Base-by-base conservation (phyloP, 30 jellyfish, hydroid and myxozoan genomes). In the Aurelia aurita complex sp. Pacific region DNA sequence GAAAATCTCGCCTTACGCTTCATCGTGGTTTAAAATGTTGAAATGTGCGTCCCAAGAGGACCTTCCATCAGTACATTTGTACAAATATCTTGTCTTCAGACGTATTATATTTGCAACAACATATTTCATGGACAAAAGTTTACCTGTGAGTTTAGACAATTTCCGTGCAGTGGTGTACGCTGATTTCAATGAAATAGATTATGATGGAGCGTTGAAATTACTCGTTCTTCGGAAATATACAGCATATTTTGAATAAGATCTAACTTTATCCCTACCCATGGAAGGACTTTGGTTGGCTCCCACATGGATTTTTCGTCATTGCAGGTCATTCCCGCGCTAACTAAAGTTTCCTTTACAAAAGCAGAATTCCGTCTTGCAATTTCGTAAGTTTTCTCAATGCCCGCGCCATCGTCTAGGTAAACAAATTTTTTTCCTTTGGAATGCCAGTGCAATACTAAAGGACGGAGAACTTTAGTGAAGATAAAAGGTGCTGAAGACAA, bases 131-230 rank as follows among this genome's bases (percentile, higher is more conserved):
- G 29, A 23, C 29, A 23, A 23, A 23, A 23, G 29, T 23, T 23
- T 23, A 23, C 29, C 29, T 23, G 29, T 23, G 29, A 23, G 29
- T 23, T 23, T 23, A 23, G 29, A 23, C 29, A 23, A 34, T 52
- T 67, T 38, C 43, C 87, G 35, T 10, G 91, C 87, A 6, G 77
- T 67, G 42, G 76, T 67, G 32, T 81, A 81, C 17, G 90, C 87
- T 29, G 42, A n/a, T n/a, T 43, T 10, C 10, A 65, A 36, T 62
- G 67, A 57, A 10, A 46, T 33, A 16, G 65, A 61, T 18, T 65
- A 35, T 13, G 34, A 69, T 34, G 4, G 2, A 53, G 29, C 29
- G 29, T 23, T 23, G 29, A 23, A 16, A 76, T 50, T 50, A 67
- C 42, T 19, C 91, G 51, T 17, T 81, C 76, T n/a, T 81, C 57